Evolutionary conservation across 2,888 invertebrate species (phyloP).

Genomic region (Zele albiditarsus): DNA sequence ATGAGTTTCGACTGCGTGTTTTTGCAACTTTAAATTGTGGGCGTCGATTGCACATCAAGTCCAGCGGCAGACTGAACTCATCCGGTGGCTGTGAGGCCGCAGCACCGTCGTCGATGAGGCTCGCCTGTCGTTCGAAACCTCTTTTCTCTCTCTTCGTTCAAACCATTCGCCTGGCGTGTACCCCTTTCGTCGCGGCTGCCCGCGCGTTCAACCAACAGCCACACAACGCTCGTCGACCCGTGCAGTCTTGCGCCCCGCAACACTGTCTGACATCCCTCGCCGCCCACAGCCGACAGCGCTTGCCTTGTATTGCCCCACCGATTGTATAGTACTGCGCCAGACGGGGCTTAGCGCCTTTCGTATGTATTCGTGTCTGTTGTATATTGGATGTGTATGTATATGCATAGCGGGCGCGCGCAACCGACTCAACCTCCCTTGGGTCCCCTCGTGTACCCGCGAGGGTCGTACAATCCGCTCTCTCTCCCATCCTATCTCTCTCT

Average conservation of each 20-base stretch:
- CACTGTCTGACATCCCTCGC: constrained; percentile 45
- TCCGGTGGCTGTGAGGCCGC: constrained; percentile 67
- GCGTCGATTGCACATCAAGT: constrained; percentile 55
- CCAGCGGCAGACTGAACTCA: constrained; percentile 69
- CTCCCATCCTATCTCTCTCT: background rate
- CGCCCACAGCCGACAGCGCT: constrained; percentile 54
- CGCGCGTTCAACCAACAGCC: constrained; percentile 6
- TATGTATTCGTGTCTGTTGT: constrained; percentile 12
- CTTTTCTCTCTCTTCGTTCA: constrained; percentile 13
- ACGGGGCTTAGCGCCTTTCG: constrained; percentile 35
- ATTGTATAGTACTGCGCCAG: constrained; percentile 34
- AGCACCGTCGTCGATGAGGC: constrained; percentile 58
- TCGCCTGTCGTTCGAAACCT: constrained; percentile 37
- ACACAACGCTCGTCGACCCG: constrained; percentile 38
- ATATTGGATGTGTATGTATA: constrained; percentile 3
- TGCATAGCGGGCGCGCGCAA: constrained; percentile 4
- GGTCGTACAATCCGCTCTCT: background rate
- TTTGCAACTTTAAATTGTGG: constrained; percentile 7
- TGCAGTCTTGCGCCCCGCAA: constrained; percentile 40
- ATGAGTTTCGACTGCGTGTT: background rate
- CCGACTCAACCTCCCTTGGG: background rate
- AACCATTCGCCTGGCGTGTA: constrained; percentile 1
- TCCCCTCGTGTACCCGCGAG: background rate
- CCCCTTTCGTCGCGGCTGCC: background rate
- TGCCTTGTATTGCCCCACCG: constrained; percentile 42